Conservation (phyloP, 2,888 invertebrate genomes). For the Agrenia bidenticulata region DNA sequence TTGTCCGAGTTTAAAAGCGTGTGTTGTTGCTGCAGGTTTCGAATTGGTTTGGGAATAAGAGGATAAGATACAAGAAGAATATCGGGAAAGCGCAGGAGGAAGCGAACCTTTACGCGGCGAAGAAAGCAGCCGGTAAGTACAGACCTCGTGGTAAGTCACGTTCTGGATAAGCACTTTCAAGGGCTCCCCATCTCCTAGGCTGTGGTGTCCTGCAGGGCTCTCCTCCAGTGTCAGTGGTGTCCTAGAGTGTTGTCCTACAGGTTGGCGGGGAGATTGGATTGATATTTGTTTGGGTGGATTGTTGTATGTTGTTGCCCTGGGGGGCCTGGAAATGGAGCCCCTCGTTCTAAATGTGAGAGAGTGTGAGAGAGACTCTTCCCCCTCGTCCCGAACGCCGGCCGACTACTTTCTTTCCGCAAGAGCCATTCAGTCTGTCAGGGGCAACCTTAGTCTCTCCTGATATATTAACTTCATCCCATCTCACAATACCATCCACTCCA, state of each 20-base stretch:
- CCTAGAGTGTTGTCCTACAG: no score
- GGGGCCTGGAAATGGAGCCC: no score
- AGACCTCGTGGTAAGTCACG: background rate
- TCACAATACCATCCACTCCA: conserved; percentile 5
- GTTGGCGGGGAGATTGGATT: no score
- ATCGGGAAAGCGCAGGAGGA: conserved; percentile 99
- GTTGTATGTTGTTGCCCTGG: no score
- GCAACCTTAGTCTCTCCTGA: conserved; percentile 54
- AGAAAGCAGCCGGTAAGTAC: conserved; percentile 84
- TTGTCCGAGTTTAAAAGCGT: background rate
- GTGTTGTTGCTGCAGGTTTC: conserved; percentile 71
- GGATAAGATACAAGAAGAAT: conserved; percentile 99
- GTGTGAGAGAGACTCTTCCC: background rate
- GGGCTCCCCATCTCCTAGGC: no score
- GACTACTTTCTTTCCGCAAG: conserved; percentile 41
- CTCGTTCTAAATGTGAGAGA: no score
- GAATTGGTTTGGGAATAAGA: conserved; percentile 99
- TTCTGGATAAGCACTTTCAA: background rate
- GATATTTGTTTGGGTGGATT: no score
- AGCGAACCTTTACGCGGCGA: conserved; percentile 97
- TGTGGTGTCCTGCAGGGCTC: no score
- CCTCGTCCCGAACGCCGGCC: background rate
- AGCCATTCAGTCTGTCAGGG: conserved; percentile 56
- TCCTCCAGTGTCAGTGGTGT: no score
- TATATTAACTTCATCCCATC: conserved; percentile 56